phyloP scores from a whole-genome alignment of 2,797 vertebrate genomes.

The Psittacula derbiana region DNA sequence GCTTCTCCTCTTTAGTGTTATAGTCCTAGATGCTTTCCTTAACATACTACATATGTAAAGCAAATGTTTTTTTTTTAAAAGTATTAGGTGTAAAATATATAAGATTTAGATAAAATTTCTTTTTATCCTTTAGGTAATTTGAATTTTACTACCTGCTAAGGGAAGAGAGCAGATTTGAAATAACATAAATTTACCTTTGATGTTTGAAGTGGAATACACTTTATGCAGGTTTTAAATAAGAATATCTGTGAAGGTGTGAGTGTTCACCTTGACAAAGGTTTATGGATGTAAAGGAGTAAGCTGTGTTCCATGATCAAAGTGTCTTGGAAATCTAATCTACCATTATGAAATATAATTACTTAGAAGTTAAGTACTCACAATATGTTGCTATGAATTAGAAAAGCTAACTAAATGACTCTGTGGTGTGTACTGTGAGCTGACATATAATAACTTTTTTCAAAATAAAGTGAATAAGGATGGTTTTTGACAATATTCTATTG shows the following conservation, averaged over 20 bases:
- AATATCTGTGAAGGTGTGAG: neutral
- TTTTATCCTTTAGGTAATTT: neutral
- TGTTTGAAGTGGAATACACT: neutral
- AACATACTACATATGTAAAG: neutral
- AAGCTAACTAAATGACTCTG: neutral
- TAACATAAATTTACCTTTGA: neutral
- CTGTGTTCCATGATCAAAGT: neutral
- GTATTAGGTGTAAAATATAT: neutral
- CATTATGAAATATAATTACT: neutral
- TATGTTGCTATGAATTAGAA: neutral
- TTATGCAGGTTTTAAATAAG: neutral
- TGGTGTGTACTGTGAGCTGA: neutral
- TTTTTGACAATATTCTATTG: neutral
- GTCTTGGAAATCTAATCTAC: neutral
- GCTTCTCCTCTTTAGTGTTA: neutral
- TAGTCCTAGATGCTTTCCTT: neutral
- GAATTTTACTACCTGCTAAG: neutral
- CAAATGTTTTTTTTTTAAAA: neutral
- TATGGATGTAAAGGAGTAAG: neutral
- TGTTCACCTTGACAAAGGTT: neutral
- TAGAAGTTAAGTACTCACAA: neutral
- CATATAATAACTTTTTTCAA: neutral
- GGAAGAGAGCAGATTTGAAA: neutral
- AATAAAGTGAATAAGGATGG: neutral
- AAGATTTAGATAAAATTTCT: neutral